Conservation (phyloP, 2,797 vertebrate species). For the Eulemur mongoz region DNA sequence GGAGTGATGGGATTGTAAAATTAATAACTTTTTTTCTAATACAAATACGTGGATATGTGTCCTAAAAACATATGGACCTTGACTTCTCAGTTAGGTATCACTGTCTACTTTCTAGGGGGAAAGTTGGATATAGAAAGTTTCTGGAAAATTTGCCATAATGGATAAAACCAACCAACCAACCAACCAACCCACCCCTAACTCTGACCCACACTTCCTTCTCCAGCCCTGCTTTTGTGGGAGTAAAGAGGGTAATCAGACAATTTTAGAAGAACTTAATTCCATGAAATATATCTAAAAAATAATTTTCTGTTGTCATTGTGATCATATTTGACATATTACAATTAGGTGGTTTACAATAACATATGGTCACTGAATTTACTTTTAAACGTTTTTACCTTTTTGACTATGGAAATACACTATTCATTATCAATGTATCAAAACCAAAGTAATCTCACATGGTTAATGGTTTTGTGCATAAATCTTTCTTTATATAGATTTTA, state of each 20-base stretch:
- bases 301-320: background rate
- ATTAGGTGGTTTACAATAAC: background rate
- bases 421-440: background rate
- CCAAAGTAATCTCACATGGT: background rate
- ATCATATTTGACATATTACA: background rate
- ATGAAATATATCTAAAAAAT: background rate
- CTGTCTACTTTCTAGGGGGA: background rate
- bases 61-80: background rate
- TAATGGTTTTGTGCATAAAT: background rate
- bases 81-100: background rate
- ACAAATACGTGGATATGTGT: background rate
- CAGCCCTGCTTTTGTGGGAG: background rate
- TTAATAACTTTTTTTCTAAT: background rate
- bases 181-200: background rate
- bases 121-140: background rate
- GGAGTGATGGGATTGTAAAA: background rate
- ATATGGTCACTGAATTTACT: background rate
- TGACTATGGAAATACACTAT: background rate
- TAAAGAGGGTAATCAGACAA: background rate
- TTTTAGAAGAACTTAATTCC: slow-evolving; percentile 47
- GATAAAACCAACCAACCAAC: background rate
- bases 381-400: slow-evolving; percentile 16
- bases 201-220: background rate
- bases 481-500: slow-evolving; percentile 1
- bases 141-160: background rate